Conservation (phyloP, 92 coral and sea anemone genomes). For the Paragorgia papillata region DNA sequence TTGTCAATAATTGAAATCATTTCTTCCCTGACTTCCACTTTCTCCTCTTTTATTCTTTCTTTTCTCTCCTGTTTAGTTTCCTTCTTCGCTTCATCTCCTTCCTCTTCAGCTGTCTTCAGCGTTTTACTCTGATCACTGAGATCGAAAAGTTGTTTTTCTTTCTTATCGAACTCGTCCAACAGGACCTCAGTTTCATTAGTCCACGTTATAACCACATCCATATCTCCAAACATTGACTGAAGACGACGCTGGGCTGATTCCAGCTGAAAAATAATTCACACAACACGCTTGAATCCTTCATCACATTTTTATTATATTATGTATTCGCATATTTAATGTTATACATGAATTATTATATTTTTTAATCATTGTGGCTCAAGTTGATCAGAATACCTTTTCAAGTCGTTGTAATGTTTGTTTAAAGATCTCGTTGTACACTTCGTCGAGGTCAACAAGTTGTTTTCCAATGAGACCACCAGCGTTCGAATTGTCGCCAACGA, state of each 20-base stretch:
- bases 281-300: neutral
- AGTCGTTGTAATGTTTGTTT: constrained; percentile 49
- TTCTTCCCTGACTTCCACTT: constrained; percentile 8
- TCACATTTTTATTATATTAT: too few species aligned
- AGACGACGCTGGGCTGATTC: constrained; percentile 46
- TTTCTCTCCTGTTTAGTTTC: constrained; percentile 43
- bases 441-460: constrained; percentile 69
- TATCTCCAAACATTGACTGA: constrained; percentile 41
- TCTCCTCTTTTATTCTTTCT: constrained; percentile 21
- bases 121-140: neutral
- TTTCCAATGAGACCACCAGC: constrained; percentile 64
- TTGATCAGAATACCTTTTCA: constrained; percentile 45
- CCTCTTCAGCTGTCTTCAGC: neutral
- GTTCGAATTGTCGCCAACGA: constrained; percentile 63
- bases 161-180: constrained; percentile 32
- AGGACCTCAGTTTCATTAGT: constrained; percentile 46
- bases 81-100: constrained; percentile 25
- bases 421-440: constrained; percentile 56
- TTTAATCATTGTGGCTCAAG: too few species aligned
- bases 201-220: constrained; percentile 51
- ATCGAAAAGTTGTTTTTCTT: constrained; percentile 12
- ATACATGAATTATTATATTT: too few species aligned
- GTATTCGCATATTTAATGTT: too few species aligned
- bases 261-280: constrained; percentile 20
- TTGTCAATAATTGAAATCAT: neutral